A percentile compares a stretch with the other conserved stretches of the same genome.
Evolutionary conservation across 1,140 invertebrate genomes (phyloP).

Genomic region (Cydia strobilella): DNA sequence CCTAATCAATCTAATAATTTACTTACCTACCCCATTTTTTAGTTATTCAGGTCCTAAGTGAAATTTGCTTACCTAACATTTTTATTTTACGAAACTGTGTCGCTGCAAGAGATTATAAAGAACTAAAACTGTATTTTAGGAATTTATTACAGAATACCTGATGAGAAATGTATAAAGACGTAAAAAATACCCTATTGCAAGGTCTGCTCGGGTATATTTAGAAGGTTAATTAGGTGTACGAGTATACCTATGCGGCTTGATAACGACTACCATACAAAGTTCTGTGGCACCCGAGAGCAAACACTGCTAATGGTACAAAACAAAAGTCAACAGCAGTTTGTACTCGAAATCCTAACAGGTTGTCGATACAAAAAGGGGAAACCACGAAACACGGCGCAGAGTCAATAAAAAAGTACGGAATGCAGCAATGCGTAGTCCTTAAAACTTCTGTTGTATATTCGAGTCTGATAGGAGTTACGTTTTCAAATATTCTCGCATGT

Average conservation of each 20-base stretch:
- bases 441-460: background rate
- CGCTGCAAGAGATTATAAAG: no score
- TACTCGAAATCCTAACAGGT: conserved; percentile 7
- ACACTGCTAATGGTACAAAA: background rate
- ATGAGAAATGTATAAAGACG: no score
- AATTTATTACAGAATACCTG: no score
- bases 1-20: no score
- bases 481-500: background rate
- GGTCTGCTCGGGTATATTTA: no score
- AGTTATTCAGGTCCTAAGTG: no score
- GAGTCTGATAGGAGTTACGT: background rate
- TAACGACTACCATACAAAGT: background rate
- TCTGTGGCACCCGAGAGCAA: background rate
- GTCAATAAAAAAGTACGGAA: background rate
- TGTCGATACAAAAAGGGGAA: background rate
- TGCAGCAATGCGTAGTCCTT: background rate
- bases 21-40: no score
- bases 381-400: background rate
- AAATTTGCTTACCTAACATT: no score
- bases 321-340: conserved; percentile 7
- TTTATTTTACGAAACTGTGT: background rate
- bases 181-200: no score
- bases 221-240: no score
- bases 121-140: no score
- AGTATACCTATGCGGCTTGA: background rate